Conservation (phyloP, 2,797 vertebrate species). For the Allobates femoralis region DNA sequence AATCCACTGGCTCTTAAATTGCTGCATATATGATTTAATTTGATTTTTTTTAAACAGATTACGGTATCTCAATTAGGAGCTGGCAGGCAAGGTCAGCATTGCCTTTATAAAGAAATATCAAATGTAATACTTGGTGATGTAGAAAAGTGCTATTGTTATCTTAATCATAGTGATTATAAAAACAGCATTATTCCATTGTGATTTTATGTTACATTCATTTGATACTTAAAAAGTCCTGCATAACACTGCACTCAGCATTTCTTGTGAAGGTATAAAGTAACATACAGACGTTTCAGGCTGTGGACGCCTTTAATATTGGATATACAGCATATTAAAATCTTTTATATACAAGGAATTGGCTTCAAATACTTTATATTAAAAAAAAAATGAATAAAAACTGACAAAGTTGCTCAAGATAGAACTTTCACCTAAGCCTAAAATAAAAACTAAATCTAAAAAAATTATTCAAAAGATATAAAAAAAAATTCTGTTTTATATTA, state of each 20-base stretch:
- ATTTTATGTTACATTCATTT: conserved; percentile 47
- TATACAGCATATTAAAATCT: background rate
- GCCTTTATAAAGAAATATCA: conserved; percentile 34
- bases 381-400: background rate
- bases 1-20: conserved; percentile 26
- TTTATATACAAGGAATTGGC: background rate
- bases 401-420: background rate
- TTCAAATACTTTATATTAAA: background rate
- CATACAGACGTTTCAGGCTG: background rate
- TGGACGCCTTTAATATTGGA: conserved; percentile 11
- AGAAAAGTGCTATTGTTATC: conserved; percentile 42
- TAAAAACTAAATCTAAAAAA: background rate
- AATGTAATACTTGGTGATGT: conserved; percentile 36
- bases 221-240: conserved; percentile 40
- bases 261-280: conserved; percentile 31
- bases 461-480: background rate
- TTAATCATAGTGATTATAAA: conserved; percentile 35
- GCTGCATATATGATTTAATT: conserved; percentile 31
- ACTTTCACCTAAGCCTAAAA: background rate
- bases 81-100: conserved; percentile 36
- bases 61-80: conserved; percentile 25
- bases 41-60: conserved; percentile 29
- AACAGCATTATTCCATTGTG: conserved; percentile 42
- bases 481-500: background rate
- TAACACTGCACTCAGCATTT: conserved; percentile 29